Evolutionary conservation across 2,113 vertebrate species (phyloP).

Genomic region (Silurus meridionalis): DNA sequence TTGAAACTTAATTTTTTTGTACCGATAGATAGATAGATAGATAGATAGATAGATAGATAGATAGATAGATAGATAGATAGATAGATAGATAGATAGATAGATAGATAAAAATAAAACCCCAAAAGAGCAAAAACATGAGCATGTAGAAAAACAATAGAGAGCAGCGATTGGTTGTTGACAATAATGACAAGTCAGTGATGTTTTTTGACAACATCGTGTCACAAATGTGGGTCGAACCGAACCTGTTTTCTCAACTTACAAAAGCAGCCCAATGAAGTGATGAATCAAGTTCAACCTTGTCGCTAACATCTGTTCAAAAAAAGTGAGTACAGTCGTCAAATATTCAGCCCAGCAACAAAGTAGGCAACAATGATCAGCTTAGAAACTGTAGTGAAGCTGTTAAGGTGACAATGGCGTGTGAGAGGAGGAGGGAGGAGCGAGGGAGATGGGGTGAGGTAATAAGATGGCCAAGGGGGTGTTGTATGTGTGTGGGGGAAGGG

Average conservation of each 20-base stretch:
- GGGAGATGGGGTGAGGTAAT: not conserved
- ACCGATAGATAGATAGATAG: too few relatives aligned
- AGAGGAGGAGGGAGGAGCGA: slow-evolving; percentile 24
- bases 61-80: too few relatives aligned
- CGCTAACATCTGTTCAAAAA: not conserved
- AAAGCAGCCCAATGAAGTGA: not conserved
- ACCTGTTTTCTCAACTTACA: not conserved
- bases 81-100: too few relatives aligned
- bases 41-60: too few relatives aligned
- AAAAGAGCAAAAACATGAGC: not conserved
- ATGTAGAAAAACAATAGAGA: not conserved
- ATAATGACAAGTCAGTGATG: not conserved
- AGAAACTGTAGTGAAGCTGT: slow-evolving; percentile 46
- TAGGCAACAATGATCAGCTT: not conserved
- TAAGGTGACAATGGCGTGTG: slow-evolving; percentile 37
- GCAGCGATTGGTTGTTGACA: not conserved
- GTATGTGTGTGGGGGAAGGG: slow-evolving; percentile 27
- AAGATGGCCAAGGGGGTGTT: slow-evolving; percentile 6
- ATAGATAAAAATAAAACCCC: too few relatives aligned
- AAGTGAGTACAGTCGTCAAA: not conserved
- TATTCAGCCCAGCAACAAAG: not conserved
- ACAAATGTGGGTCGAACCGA: not conserved
- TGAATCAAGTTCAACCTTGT: not conserved
- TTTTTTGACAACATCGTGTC: not conserved
- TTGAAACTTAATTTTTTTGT: too few relatives aligned